Base-by-base conservation (phyloP, 1,140 invertebrate genomes). In the Neomicropteryx cornuta region DNA sequence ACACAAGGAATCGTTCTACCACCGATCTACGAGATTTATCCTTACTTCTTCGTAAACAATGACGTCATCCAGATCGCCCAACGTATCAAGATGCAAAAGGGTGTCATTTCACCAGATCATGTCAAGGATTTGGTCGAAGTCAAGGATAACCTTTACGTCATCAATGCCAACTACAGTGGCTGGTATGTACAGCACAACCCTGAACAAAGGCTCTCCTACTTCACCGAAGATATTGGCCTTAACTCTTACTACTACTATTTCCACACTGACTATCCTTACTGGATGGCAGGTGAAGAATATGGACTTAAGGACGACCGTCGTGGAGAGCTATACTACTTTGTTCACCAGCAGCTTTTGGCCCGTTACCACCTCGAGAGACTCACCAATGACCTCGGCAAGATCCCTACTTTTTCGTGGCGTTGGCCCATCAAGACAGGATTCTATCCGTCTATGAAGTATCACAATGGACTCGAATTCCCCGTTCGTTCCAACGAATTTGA, bases 181-280 rank as follows among this genome's bases (percentile, higher is more conserved):
- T 58, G 60, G 44, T 61, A 70, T 22, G 48, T 64, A 2, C 58
- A 58, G 36, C 45, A 52, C n/a, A 63, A 73, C 44, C 52, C 64
- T 2, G 77, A 86, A 47, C 69, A 75, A 49, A 68, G 66, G 39
- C 43, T 86, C 14, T 66, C 75, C 19, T 85, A 87, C 65, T 83
- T 81, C 61, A 78, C 73, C 19, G 77, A 85, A 48, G 82, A 83
- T 51, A 61, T 77, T 41, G 72, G 74, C 29, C 58, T 81, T 33
- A 86, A 84, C 58, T 52, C 73, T 5, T 81, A 69, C 56, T 80
- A 84, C 63, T 80, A 72, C 58, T 76, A 81, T 56, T 71, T 76
- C 65, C 75, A 81, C 44, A 54, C 70, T 35, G 60, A 71, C 18
- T 75, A 76, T 56, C 78, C 81, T 34, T 76, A 75, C 69, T 81